phyloP scores from a whole-genome alignment of 2,113 vertebrate genomes.

The Protobothrops flavoviridis region DNA sequence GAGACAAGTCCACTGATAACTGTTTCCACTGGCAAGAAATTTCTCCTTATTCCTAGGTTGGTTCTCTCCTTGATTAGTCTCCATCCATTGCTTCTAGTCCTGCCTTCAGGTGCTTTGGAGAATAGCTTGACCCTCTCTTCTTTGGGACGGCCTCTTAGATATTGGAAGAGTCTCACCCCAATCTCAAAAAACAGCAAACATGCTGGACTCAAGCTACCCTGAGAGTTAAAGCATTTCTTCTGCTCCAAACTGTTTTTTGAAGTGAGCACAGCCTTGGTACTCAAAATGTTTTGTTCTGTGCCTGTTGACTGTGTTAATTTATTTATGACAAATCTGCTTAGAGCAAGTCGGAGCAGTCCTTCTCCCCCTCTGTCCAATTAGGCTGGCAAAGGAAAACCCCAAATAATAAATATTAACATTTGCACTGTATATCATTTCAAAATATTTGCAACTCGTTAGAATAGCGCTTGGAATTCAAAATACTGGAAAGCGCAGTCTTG shows the following conservation, averaged over 20 bases:
- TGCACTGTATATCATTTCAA: neutral
- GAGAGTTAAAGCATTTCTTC: neutral
- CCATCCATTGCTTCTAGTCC: too few species aligned
- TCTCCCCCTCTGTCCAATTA: neutral
- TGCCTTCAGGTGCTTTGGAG: too few species aligned
- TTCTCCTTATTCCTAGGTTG: too few species aligned
- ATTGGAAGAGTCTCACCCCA: neutral
- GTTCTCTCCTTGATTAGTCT: too few species aligned
- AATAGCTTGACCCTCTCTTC: too few species aligned
- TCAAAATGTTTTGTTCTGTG: neutral
- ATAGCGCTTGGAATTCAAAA: neutral
- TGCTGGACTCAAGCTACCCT: neutral
- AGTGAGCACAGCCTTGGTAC: neutral
- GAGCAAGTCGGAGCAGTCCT: neutral
- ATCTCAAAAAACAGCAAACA: neutral
- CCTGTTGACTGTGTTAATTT: neutral
- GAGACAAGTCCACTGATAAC: too few species aligned
- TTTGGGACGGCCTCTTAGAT: too few species aligned
- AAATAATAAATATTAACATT: neutral
- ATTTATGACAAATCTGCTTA: neutral
- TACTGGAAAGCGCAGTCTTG: neutral
- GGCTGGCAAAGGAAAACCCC: neutral
- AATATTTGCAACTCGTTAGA: neutral
- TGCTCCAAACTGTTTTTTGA: neutral
- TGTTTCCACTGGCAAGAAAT: too few species aligned